phyloP scores from a whole-genome alignment of 2,888 invertebrate genomes.

The Netelia melanura region DNA sequence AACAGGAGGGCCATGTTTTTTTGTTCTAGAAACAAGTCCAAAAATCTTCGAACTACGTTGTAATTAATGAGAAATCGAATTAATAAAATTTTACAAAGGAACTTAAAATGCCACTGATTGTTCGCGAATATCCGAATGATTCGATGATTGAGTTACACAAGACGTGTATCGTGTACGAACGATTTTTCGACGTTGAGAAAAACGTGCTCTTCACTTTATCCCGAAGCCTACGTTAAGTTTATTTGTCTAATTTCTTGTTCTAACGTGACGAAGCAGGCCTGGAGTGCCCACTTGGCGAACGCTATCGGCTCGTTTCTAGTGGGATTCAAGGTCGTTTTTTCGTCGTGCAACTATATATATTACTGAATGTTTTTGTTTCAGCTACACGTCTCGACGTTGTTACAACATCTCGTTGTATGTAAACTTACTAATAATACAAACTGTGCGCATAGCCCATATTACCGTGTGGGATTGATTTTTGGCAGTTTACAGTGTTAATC shows the following conservation, averaged over 20 bases:
- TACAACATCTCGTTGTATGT: conserved; percentile 65
- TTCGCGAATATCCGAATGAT: conserved; percentile 46
- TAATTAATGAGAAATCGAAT: neutral
- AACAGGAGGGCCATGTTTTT: conserved; percentile 2
- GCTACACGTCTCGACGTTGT: conserved; percentile 53
- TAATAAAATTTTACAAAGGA: neutral
- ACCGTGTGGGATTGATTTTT: conserved; percentile 73
- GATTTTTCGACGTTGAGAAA: conserved; percentile 23
- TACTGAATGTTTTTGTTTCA: conserved; percentile 53
- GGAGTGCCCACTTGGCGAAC: conserved; percentile 38
- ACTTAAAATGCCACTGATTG: conserved; percentile 8
- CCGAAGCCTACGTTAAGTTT: conserved; percentile 30
- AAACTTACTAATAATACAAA: conserved; percentile 77
- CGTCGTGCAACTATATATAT: conserved; percentile 60
- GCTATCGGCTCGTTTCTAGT: conserved; percentile 43
- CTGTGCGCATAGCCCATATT: conserved; percentile 75
- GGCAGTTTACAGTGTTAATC: conserved; percentile 71
- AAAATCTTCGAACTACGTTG: conserved; percentile 18
- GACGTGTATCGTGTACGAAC: conserved; percentile 7
- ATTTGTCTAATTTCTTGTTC: conserved; percentile 20
- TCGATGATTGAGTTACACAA: conserved; percentile 37
- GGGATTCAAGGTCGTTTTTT: conserved; percentile 34
- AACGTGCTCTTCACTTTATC: conserved; percentile 34
- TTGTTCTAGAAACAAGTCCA: conserved; percentile 32
- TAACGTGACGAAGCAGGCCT: conserved; percentile 38